Base-by-base conservation (phyloP, 1,140 invertebrate genomes). In the Brachionus koreanus region DNA sequence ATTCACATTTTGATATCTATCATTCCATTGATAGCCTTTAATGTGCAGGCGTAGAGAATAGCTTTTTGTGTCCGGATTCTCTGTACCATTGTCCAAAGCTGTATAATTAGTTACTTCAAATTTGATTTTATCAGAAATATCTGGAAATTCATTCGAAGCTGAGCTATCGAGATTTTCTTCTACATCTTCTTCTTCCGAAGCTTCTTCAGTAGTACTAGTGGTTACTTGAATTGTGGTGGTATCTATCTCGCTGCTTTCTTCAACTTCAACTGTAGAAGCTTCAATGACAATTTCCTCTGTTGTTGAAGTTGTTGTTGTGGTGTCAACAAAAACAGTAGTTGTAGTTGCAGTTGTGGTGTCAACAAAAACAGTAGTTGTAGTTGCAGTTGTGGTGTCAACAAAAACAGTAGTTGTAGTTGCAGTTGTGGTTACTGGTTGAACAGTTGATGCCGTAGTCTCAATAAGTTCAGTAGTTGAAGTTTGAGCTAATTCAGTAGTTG, bases 11-110 rank as follows among this genome's bases (percentile, higher is more conserved):
- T 74, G 43, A 19, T 74, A 74, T 46, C 46, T 74, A 25, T 74
- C 69, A 29, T 74, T 74, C 69, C 69, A 74, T 74, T 74, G 69
- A 29, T 74, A 74, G 43, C 69, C 69, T 74, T 74, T 74, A 29
- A 74, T 74, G 69, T 74, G 69, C 43, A 74, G 46, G 12, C 69
- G 37, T 46, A 74, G 25, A 9, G 69, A 74, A 29, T 74, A 74
- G 43, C 69, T 74, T 74, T 74, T 74, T 16, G 69, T 25, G 7
- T 74, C 69, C 10, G 39, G 19, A 23, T 12, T 46, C 4, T 74
- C 43, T 42, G 23, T 6, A 25, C 39, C 39, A 39, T 9, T 19
- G 43, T 74, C 69, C 10, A 74, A 23, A 5, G 37, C 10, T 23
- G 69, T 74, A 43, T 74, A 74, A 13, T 74, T 74, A 23, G 69